Percentiles rank a stretch among this genome's conserved stretches.
These are phyloP conservation scores for Drosophila lacertosa DNA, from an alignment of 1,140 invertebrate species.

Conservation along the genomic window DNA sequence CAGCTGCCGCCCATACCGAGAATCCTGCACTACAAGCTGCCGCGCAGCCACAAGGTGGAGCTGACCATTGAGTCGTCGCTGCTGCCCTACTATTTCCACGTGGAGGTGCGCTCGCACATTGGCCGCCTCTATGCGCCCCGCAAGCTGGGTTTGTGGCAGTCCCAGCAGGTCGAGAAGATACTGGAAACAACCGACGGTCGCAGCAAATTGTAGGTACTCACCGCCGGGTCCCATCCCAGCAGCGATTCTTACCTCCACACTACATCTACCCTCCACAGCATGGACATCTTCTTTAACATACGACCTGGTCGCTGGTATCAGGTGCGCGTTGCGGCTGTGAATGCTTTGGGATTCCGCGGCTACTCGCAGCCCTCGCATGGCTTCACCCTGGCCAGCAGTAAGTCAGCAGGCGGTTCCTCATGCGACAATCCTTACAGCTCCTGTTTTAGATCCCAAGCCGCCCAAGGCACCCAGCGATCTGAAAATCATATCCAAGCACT, in stretches of 20 bases:
- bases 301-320: conserved; percentile 91
- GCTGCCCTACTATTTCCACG: conserved; percentile 70
- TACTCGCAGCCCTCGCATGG: conserved; percentile 87
- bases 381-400: conserved; percentile 86
- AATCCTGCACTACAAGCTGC: conserved; percentile 62
- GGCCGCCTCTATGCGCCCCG: conserved; percentile 85
- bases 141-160: conserved; percentile 85
- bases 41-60: conserved; percentile 76
- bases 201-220: conserved; percentile 61
- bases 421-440: not conserved
- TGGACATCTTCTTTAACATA: conserved; percentile 86
- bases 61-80: conserved; percentile 73
- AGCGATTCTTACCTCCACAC: no score
- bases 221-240: not conserved
- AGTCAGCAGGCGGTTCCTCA: conserved; percentile 26
- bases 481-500: conserved; percentile 86
- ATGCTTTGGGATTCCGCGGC: conserved; percentile 88
- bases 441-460: conserved; percentile 86
- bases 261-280: conserved; percentile 54
- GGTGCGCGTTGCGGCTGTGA: conserved; percentile 90
- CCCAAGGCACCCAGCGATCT: conserved; percentile 88
- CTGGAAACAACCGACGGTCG: conserved; percentile 59
- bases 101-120: conserved; percentile 86
- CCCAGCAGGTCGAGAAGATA: conserved; percentile 80
- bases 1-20: conserved; percentile 73